phyloP scores from a whole-genome alignment of 2,113 vertebrate genomes.

The Odontesthes bonariensis region DNA sequence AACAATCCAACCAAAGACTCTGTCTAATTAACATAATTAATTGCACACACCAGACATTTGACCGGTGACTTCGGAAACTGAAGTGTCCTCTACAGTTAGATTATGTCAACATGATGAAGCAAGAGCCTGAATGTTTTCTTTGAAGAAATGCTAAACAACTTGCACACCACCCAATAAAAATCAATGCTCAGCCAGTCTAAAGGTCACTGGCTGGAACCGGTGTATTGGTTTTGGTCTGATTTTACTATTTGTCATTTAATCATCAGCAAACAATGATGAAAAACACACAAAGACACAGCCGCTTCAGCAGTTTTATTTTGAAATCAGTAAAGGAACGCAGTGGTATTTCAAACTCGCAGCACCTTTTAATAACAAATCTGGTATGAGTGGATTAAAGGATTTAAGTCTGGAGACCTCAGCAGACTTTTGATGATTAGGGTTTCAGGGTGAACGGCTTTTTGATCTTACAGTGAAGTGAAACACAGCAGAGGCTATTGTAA shows the following conservation, averaged over 20 bases:
- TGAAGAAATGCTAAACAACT: conserved; percentile 20
- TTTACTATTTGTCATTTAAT: conserved; percentile 44
- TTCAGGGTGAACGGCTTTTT: conserved; percentile 31
- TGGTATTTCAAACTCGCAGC: conserved; percentile 32
- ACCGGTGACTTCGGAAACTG: too few relatives aligned
- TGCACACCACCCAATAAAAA: conserved; percentile 24
- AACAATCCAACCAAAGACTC: neutral
- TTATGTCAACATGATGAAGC: neutral
- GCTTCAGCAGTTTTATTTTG: neutral
- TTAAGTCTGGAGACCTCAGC: conserved; percentile 40
- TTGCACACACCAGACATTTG: neutral
- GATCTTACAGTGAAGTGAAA: conserved; percentile 31
- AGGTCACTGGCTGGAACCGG: conserved; percentile 55
- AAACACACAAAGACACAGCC: neutral
- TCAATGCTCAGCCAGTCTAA: conserved; percentile 65
- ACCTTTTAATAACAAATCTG: conserved; percentile 50
- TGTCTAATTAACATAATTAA: neutral
- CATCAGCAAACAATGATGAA: conserved; percentile 33
- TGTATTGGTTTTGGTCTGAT: conserved; percentile 34
- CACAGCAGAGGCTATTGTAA: neutral
- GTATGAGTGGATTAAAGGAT: conserved; percentile 64
- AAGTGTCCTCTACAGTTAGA: neutral
- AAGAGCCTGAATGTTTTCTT: neutral
- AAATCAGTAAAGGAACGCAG: neutral
- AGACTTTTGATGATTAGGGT: conserved; percentile 26